phyloP scores from a whole-genome alignment of 2,113 vertebrate genomes.

The Melanerpes aurifrons region DNA sequence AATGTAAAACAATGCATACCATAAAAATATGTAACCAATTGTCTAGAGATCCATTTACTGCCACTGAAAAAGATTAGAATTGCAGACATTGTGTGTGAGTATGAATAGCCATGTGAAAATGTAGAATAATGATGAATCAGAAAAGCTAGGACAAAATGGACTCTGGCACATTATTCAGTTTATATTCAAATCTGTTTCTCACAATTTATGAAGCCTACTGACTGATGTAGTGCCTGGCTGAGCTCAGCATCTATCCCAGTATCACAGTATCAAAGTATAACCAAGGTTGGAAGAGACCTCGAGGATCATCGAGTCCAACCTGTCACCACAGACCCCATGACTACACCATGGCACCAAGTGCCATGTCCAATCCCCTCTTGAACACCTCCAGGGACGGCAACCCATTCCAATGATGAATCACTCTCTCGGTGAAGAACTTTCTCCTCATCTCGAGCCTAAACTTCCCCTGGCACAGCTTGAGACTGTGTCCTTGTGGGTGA shows the following conservation, averaged over 20 bases:
- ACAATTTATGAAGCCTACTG: background rate
- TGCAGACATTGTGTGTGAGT: background rate
- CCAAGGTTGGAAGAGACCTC: too few species aligned
- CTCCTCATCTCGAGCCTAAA: too few species aligned
- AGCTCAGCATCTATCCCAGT: background rate
- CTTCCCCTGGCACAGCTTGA: too few species aligned
- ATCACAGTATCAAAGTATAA: too few species aligned
- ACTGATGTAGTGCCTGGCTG: background rate
- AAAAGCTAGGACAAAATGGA: background rate
- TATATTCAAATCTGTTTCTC: conserved; percentile 30
- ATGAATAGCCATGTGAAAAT: background rate
- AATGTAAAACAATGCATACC: background rate
- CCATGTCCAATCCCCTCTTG: too few species aligned
- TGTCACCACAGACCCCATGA: too few species aligned
- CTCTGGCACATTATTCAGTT: background rate
- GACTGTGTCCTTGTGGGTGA: too few species aligned
- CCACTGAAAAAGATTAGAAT: background rate
- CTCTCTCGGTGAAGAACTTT: too few species aligned
- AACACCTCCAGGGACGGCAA: too few species aligned
- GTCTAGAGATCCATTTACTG: background rate
- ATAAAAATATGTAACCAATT: background rate
- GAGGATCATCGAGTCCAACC: too few species aligned
- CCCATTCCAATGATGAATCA: too few species aligned
- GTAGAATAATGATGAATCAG: background rate
- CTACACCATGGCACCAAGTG: too few species aligned